Evolutionary conservation across 2,113 vertebrate species (phyloP).

Genomic region (Engraulis encrasicolus): DNA sequence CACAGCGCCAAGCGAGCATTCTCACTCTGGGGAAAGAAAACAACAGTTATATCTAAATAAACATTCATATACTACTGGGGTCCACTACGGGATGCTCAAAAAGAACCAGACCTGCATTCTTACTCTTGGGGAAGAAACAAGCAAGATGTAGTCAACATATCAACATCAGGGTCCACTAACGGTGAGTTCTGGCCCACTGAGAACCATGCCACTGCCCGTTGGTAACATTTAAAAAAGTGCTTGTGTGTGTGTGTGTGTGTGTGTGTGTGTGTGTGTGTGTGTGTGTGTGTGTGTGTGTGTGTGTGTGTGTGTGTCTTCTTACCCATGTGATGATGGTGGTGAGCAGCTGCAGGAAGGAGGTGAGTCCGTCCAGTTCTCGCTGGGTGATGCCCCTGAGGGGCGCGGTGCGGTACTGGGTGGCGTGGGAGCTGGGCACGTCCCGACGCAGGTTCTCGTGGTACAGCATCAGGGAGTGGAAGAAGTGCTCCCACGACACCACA

Average conservation of each 20-base stretch:
- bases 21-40: constrained; percentile 81
- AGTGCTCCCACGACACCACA: constrained; percentile 97
- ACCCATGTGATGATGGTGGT: constrained; percentile 93
- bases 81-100: constrained; percentile 98
- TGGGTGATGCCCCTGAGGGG: constrained; percentile 94
- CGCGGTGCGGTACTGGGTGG: constrained; percentile 89
- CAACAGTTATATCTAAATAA: not conserved
- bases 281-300: not conserved
- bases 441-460: constrained; percentile 94
- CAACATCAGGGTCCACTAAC: not conserved
- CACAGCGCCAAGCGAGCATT: constrained; percentile 93
- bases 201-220: no score
- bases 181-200: not conserved
- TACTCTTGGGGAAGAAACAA: no score
- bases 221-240: no score
- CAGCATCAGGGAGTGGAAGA: constrained; percentile 96
- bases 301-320: constrained; percentile 36
- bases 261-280: not conserved
- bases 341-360: constrained; percentile 90
- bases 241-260: not conserved
- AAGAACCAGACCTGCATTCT: constrained; percentile 92
- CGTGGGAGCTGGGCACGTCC: constrained; percentile 89
- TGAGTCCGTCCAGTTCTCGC: constrained; percentile 92
- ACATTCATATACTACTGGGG: constrained; percentile 85
- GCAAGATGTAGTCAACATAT: no score